These are phyloP conservation scores for Drosophila bocqueti DNA, from an alignment of 1,140 invertebrate genomes.

Conservation along the genomic window DNA sequence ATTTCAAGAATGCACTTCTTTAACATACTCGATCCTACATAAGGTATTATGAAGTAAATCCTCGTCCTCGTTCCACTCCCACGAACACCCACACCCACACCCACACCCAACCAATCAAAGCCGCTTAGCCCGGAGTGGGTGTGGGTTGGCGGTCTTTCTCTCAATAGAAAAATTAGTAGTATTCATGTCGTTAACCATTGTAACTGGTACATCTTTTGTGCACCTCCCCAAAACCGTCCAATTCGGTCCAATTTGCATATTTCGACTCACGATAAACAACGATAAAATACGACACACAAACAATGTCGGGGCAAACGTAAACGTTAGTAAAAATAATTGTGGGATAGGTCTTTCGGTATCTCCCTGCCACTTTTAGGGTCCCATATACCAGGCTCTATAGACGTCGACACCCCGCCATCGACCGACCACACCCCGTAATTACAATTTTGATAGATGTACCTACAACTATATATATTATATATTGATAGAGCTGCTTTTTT, in stretches of 20 bases:
- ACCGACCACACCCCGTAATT: constrained; percentile 22
- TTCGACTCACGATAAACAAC: constrained; percentile 51
- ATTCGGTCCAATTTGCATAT: constrained; percentile 47
- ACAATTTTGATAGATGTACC: constrained; percentile 37
- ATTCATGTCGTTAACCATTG: constrained; percentile 82
- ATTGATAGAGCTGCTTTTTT: constrained; percentile 1
- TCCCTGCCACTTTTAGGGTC: background rate
- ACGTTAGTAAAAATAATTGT: constrained; percentile 18
- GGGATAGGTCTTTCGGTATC: constrained; percentile 1
- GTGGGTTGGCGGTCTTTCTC: constrained; percentile 16
- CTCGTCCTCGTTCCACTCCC: background rate
- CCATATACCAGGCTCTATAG: background rate
- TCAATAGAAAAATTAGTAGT: constrained; percentile 74
- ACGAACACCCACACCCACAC: background rate
- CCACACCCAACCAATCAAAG: constrained; percentile 18
- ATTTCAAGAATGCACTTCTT: background rate
- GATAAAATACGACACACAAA: constrained; percentile 27
- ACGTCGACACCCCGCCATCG: constrained; percentile 7
- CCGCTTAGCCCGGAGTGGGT: constrained; percentile 16
- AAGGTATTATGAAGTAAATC: background rate
- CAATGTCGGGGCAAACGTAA: constrained; percentile 9
- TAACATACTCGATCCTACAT: background rate
- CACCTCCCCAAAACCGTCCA: background rate
- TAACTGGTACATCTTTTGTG: constrained; percentile 73
- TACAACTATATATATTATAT: background rate